Conservation (phyloP, 2,797 vertebrate species). For the Streptopelia turtur region DNA sequence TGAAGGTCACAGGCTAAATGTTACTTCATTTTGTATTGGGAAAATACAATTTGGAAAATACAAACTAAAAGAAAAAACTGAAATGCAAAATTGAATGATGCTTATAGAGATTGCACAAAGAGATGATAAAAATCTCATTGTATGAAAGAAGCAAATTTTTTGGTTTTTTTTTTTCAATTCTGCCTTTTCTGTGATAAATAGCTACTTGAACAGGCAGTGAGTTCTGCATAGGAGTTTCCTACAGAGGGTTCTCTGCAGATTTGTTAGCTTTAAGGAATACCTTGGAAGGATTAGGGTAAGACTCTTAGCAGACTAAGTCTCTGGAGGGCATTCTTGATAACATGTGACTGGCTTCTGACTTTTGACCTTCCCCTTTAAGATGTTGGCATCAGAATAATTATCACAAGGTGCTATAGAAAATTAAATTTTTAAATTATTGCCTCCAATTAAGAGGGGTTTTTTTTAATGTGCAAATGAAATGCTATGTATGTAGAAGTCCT, state of each 20-base stretch:
- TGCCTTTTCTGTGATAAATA: not conserved
- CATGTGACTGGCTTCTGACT: conserved; percentile 41
- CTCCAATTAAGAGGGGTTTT: not conserved
- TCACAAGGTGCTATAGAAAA: not conserved
- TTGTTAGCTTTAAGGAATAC: conserved; percentile 41
- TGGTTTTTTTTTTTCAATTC: not conserved
- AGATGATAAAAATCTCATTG: not conserved
- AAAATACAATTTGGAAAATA: not conserved
- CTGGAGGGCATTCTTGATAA: conserved; percentile 11
- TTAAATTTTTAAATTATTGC: not conserved
- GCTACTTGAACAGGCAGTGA: not conserved
- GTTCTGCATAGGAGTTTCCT: not conserved
- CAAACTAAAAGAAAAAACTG: not conserved
- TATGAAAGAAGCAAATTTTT: not conserved
- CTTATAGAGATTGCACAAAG: not conserved
- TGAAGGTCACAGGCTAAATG: not conserved
- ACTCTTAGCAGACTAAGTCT: conserved; percentile 10
- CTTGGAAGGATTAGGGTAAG: conserved; percentile 49
- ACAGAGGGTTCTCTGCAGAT: not conserved
- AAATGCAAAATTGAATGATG: not conserved
- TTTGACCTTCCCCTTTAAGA: not conserved
- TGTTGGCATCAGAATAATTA: not conserved
- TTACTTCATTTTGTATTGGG: not conserved
- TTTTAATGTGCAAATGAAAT: not conserved
- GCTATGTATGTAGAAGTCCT: not conserved